These are phyloP conservation scores for Oscheius sp. DNA, from an alignment of 1,140 invertebrate genomes.

Conservation along the genomic window DNA sequence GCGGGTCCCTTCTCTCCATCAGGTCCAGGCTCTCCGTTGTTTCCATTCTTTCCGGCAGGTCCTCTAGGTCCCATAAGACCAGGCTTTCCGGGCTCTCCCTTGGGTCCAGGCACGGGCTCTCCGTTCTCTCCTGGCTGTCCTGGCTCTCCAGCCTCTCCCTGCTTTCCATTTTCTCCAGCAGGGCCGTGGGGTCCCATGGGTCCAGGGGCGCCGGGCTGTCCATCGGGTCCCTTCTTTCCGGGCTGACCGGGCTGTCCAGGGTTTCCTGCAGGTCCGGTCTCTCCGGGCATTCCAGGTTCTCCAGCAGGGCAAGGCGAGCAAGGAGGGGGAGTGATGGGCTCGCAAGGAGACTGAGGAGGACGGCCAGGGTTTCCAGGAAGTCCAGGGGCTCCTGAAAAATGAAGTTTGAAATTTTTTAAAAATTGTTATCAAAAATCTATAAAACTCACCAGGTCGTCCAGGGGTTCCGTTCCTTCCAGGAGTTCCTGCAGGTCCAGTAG, in stretches of 20 bases:
- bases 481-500: constrained; percentile 28
- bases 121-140: constrained; percentile 36
- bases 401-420: too few species aligned
- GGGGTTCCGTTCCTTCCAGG: constrained; percentile 28
- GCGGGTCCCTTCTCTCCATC: constrained; percentile 30
- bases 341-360: constrained; percentile 32
- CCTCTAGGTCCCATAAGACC: constrained; percentile 36
- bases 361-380: constrained; percentile 28
- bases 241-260: too few species aligned
- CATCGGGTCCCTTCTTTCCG: constrained; percentile 26
- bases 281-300: constrained; percentile 21
- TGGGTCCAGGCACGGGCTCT: constrained; percentile 12
- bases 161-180: constrained; percentile 26
- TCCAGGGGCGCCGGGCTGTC: constrained; percentile 20
- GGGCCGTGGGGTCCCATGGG: constrained; percentile 28
- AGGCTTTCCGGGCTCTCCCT: constrained; percentile 39
- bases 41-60: constrained; percentile 35
- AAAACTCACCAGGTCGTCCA: constrained; percentile 21
- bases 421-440: too few species aligned
- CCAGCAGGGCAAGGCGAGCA: constrained; percentile 31
- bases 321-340: constrained; percentile 34
- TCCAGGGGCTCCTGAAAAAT: constrained; percentile 27
- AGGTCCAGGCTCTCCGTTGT: too few species aligned
- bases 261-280: constrained; percentile 16
- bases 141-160: constrained; percentile 32